A percentile compares a stretch with the other conserved stretches of the same genome.
These are phyloP conservation scores for Aphodius sticticus DNA, from an alignment of 2,888 invertebrate genomes.

Conservation along the genomic window DNA sequence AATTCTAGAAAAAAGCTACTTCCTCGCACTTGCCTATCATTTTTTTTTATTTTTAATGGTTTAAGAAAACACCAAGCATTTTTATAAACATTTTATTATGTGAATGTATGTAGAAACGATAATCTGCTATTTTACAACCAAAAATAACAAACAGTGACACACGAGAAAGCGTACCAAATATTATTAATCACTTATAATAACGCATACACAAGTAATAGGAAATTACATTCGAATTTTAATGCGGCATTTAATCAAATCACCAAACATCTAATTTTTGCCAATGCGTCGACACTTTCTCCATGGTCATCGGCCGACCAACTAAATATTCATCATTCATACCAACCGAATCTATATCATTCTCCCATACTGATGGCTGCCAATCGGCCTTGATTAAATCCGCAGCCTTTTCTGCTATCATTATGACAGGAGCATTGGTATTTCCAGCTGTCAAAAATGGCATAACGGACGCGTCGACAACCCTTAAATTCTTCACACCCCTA, in stretches of 20 bases:
- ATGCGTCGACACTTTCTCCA: background rate
- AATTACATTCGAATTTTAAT: background rate
- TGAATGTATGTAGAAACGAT: too few species aligned
- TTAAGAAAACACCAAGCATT: too few species aligned
- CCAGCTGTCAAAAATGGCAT: constrained; percentile 91
- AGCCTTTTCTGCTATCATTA: constrained; percentile 91
- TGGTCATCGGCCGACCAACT: background rate
- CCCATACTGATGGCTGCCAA: constrained; percentile 61
- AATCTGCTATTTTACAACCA: too few species aligned
- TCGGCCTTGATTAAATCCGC: constrained; percentile 90
- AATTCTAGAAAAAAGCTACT: too few species aligned
- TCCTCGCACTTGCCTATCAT: too few species aligned
- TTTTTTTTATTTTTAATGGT: too few species aligned
- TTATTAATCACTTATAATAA: too few species aligned
- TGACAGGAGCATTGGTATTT: constrained; percentile 88
- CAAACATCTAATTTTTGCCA: background rate
- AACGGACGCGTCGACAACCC: constrained; percentile 85
- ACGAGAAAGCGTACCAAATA: too few species aligned
- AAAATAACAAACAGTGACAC: too few species aligned
- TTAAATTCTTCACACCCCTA: constrained; percentile 77
- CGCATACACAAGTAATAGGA: background rate
- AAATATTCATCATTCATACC: too few species aligned
- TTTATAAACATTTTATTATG: too few species aligned
- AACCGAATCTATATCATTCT: too few species aligned
- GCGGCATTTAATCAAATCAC: background rate